Evolutionary conservation across 2,797 vertebrate species (phyloP), one percentile per base, ranked within the genome.

Genomic region (Strix occidentalis): DNA sequence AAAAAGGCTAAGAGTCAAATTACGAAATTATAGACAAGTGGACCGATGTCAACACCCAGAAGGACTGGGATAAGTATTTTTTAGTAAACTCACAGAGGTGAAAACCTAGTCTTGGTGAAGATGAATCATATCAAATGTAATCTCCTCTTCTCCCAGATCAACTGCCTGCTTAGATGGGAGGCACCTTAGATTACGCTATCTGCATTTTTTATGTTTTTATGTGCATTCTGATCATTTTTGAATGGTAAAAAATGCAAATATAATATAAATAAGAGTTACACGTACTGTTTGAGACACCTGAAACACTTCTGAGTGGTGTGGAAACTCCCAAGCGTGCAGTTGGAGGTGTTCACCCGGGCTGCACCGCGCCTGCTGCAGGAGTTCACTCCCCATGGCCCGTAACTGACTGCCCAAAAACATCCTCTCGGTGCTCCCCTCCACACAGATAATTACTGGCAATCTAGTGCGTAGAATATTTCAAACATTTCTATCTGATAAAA

Each of bases 291-390:
- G 78, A 78, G 54, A 64, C 37, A 72, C 43, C 56, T 58, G 35
- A 75, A 70, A 70, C 31, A 45, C 57, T 76, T 84, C 25, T 51
- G 43, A 56, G 82, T 0, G 1, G 26, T 45, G 43, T 0, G 5
- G 43, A 79, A 79, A 33, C 7, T 65, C 79, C 63, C 4, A 1
- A 18, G 28, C 1, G 0, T 28, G 57, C 53, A 50, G 29, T 37
- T 56, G 74, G 51, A 60, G 68, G 51, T 28, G 69, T 43, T 65
- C 37, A 65, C 14, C 57, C 1, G 2, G n/a, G 68, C 26, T 29
- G 56, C 3, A 0, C 4, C 2, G 28, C 1, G 0, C 24, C 54
- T 61, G 41, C 41, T 68, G 66, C 50, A 46, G 8, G 28, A 56
- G 50, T 41, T 64, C 23, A 9, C 17, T 48, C 28, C 45, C 26